Evolutionary conservation across 2,888 invertebrate species (phyloP).

Genomic region (Caenorhabditis sp.): DNA sequence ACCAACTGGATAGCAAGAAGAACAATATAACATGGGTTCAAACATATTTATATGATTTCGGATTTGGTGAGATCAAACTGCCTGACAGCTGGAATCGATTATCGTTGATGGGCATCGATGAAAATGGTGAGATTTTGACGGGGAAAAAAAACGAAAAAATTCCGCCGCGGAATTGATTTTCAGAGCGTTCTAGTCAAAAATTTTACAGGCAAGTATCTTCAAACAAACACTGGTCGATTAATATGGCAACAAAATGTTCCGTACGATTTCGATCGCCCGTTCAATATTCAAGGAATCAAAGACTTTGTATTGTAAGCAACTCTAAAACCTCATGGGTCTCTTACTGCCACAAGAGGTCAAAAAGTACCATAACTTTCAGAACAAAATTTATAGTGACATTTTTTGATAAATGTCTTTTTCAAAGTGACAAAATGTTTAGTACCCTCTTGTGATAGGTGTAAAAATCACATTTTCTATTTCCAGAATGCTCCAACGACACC

Average conservation of each 20-base stretch:
- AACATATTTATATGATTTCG: conserved; percentile 63
- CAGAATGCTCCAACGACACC: conserved; percentile 60
- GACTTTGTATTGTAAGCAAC: conserved; percentile 49
- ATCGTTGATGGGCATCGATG: conserved; percentile 43
- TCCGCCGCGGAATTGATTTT: too few relatives aligned
- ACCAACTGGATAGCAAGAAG: conserved; percentile 23
- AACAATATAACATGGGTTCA: conserved; percentile 64
- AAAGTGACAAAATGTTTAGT: too few relatives aligned
- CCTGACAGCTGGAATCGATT: conserved; percentile 54
- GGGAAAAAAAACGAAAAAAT: conserved; percentile 9
- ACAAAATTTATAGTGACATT: too few relatives aligned
- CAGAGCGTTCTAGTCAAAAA: too few relatives aligned
- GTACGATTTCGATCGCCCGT: conserved; percentile 55
- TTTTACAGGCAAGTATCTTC: conserved; percentile 38
- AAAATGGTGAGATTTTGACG: conserved; percentile 30
- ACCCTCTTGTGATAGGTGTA: neutral
- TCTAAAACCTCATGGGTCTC: conserved; percentile 31
- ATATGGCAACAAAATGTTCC: conserved; percentile 59
- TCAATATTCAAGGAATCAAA: conserved; percentile 57
- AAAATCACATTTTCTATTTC: too few relatives aligned
- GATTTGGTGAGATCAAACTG: conserved; percentile 53
- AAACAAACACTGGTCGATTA: conserved; percentile 46
- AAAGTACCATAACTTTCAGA: too few relatives aligned
- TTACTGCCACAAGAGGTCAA: neutral
- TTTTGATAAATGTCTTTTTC: too few relatives aligned